Evolutionary conservation across 2,113 vertebrate species (phyloP), one percentile per base, ranked within the genome.

Genomic region (Todiramphus saurophagus): DNA sequence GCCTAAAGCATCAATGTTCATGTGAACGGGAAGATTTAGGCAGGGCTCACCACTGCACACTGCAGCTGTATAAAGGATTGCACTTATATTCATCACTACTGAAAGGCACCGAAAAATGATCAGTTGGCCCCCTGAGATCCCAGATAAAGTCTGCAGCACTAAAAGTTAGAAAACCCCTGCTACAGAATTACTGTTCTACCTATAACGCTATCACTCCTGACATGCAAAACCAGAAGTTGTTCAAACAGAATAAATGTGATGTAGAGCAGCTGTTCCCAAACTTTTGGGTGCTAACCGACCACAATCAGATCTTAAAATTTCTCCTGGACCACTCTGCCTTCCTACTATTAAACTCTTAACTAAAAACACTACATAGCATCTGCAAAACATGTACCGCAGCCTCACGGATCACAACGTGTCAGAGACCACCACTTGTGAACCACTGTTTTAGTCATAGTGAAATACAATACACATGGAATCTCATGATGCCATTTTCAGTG

Each of bases 31-130:
- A 89, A 89, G 62, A 67, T 44, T 30, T 33, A 11, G 15, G 31
- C 25, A 87, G 50, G 37, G 37, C 74, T 94, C 75, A 55, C 27
- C 55, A 83, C 59, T 66, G 66, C 81, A 48, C 28, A 67, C 0
- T 43, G 83, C 83, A 84, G 81, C 43, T 72, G 5, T 39, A 24
- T 44, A 64, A 86, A 87, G 67, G 69, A 93, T 81, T 95, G 87
- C 77, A 82, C 81, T 84, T 82, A 43, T 31, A 76, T 33, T 56
- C 46, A 19, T 67, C 44, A 46, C 55, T 91, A 35, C 1, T 70
- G 83, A 95, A 95, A 95, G 94, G 90, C 94, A 94, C 89, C 73
- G 58, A 75, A 28, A 91, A 94, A 93, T 48, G 12, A 50, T 16
- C 33, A 73, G 73, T 31, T 93, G 76, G 76, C 72, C 77, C 76